Evolutionary conservation across 2,888 invertebrate genomes (phyloP), one percentile per base, ranked within the genome.

Genomic region (Pasiphila rectangulata): DNA sequence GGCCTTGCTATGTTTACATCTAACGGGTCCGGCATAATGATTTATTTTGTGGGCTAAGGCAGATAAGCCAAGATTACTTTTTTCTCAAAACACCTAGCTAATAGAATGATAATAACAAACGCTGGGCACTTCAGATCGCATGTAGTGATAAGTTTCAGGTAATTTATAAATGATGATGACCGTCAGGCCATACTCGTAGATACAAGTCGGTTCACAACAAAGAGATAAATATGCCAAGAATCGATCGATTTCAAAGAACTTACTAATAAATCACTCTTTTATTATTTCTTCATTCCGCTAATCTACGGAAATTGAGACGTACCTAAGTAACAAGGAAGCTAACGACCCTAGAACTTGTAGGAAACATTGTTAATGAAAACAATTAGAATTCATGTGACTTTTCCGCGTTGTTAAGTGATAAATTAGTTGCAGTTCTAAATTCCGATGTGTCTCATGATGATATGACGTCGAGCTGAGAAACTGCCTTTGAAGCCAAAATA

Each of bases 1-100:
- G 67, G 60, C 70, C 72, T 73, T 75, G 66, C 21, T 25, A 41
- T 59, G 64, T 68, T 67, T 68, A 67, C 68, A 59, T 51, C 56
- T 54, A 61, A 57, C 66, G 50, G 44, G 53, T 64, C 59, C 43
- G 57, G 53, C 63, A 63, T 61, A 54, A 55, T 73, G 70, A 75
- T 72, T 70, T 70, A 75, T 72, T 66, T 63, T 69, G 65, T 68
- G n/a, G n/a, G 32, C 16, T 65, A 67, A 59, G 65, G 64, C 42
- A 56, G 51, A 13, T 39, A 38, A 13, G 54, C 51, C 43, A 49
- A 53, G 50, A n/a, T n/a, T n/a, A n/a, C n/a, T n/a, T n/a, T n/a
- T n/a, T n/a, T n/a, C n/a, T n/a, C n/a, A n/a, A n/a, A n/a, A n/a
- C n/a, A n/a, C n/a, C n/a, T 21, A 21, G 21, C 6, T 21, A 21